These are phyloP conservation scores for Anthoscopus minutus DNA, from an alignment of 2,113 vertebrate species.

Conservation along the genomic window DNA sequence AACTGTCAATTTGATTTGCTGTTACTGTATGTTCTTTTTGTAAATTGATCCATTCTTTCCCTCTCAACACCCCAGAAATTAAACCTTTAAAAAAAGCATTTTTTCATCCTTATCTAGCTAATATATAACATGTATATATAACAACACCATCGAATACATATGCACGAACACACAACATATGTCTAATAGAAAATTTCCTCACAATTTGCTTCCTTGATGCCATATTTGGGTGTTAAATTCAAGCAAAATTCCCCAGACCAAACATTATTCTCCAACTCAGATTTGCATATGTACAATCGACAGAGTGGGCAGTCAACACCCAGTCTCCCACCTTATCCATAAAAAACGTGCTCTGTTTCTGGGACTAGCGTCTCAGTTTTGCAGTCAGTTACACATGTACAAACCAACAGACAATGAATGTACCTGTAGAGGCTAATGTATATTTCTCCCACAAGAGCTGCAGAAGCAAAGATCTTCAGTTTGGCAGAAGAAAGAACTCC, in stretches of 20 bases:
- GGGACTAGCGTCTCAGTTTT: neutral
- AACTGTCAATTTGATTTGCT: constrained; percentile 27
- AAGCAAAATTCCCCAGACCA: neutral
- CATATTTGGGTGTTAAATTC: neutral
- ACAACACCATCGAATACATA: neutral
- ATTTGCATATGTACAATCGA: neutral
- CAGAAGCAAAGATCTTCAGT: neutral
- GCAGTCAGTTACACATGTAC: neutral
- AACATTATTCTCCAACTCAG: neutral
- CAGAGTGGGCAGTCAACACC: neutral
- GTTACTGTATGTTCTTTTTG: neutral
- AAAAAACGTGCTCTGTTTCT: neutral
- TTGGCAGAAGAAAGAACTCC: neutral
- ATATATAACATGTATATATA: neutral
- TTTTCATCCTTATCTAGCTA: neutral
- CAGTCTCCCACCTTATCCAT: neutral
- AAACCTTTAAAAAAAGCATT: neutral
- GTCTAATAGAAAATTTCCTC: neutral
- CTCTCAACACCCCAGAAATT: constrained; percentile 20
- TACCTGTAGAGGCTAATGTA: neutral
- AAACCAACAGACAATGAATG: neutral
- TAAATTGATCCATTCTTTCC: neutral
- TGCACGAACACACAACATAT: neutral
- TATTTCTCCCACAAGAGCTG: neutral
- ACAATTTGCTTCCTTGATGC: neutral